These are phyloP conservation scores for Euwallacea fornicatus DNA, from an alignment of 1,140 invertebrate genomes.

Conservation along the genomic window DNA sequence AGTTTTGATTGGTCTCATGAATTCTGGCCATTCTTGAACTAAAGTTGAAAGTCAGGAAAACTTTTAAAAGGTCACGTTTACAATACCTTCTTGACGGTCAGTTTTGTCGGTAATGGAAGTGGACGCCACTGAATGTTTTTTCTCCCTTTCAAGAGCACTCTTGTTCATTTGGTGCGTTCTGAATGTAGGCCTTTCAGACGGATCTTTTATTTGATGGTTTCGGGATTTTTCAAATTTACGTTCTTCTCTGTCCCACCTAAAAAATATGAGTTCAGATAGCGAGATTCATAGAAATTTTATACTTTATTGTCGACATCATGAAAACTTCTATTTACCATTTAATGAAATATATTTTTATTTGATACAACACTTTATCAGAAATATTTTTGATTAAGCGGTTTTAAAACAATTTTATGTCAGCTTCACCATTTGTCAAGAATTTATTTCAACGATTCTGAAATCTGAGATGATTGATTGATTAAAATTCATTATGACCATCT, in stretches of 20 bases:
- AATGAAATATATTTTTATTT: no score
- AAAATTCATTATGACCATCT: no score
- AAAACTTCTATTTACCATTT: no score
- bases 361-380: no score
- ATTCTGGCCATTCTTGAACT: constrained; percentile 73
- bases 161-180: constrained; percentile 64
- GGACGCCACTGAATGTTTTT: constrained; percentile 71
- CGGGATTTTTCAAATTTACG: constrained; percentile 48
- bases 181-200: constrained; percentile 61
- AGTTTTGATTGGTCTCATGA: constrained; percentile 64
- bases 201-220: constrained; percentile 47
- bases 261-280: neutral
- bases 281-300: no score
- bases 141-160: constrained; percentile 66
- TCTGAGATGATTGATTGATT: no score
- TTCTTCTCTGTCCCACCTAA: constrained; percentile 56
- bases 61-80: neutral
- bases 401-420: no score
- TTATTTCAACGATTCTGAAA: no score
- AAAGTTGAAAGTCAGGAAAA: constrained; percentile 7
- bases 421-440: no score
- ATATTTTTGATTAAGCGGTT: no score
- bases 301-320: no score
- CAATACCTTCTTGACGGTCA: constrained; percentile 67
- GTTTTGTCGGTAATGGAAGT: constrained; percentile 73